phyloP scores from a whole-genome alignment of 2,888 invertebrate species.

The Eupithecia abbreviata region DNA sequence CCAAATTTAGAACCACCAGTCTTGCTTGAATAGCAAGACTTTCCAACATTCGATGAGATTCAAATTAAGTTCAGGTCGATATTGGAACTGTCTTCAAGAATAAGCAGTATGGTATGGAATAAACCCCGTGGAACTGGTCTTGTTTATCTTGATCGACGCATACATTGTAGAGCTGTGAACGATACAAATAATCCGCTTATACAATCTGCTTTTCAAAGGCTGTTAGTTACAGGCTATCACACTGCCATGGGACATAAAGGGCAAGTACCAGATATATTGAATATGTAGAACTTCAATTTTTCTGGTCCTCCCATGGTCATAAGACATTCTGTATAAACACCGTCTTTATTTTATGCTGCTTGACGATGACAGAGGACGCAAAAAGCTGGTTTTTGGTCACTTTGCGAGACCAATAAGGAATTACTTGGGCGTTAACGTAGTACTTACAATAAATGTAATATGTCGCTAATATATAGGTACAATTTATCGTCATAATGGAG shows the following conservation, averaged over 20 bases:
- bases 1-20: neutral
- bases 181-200: neutral
- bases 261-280: too few species aligned
- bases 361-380: neutral
- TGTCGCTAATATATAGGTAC: neutral
- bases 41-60: neutral
- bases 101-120: neutral
- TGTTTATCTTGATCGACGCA: neutral
- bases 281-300: too few species aligned
- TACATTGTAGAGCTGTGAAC: constrained; percentile 1
- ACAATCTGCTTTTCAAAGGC: neutral
- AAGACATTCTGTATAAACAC: neutral
- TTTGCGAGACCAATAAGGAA: neutral
- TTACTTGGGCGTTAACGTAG: neutral
- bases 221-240: too few species aligned
- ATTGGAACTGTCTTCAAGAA: neutral
- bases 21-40: neutral
- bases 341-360: neutral
- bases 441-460: neutral
- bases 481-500: neutral
- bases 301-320: too few species aligned
- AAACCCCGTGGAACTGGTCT: neutral
- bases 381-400: neutral
- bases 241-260: too few species aligned
- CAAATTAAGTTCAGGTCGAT: neutral